Evolutionary conservation across 2,888 invertebrate species (phyloP), one percentile per base, ranked within the genome.

Genomic region (Eretmocerus hayati): DNA sequence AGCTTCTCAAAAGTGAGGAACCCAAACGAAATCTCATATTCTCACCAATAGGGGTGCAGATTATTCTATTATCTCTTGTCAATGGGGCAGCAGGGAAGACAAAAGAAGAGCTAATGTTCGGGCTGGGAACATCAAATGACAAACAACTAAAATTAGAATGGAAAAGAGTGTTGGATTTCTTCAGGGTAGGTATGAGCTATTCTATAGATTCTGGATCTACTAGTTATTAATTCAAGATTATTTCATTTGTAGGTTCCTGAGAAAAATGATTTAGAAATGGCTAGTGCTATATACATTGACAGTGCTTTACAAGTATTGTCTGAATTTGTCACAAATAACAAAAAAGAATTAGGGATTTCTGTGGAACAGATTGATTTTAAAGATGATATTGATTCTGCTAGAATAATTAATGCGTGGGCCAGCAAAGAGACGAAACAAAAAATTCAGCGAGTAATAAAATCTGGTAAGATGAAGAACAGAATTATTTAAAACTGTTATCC

Each of bases 361-460:
- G 76, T 84, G 13, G 76, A 83, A 59, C 74, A 75, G 44, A 55
- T 87, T 0, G 67, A 87, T 63, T 90, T 90, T 62, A 59, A 52
- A 0, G 67, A 75, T 4, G 65, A 58, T 2, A 69, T 65, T 5
- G 76, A 77, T 1, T 55, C 71, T 1, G 66, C 72, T 2, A 52
- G 67, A 1, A 66, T 65, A 3, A 91, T 96, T 39, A 96, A 96
- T 65, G 58, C 68, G 39, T 93, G 92, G 89, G 87, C 81, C 15
- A 83, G 84, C 62, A 66, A 77, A 11, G 79, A 87, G 64, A 96
- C 95, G 0, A 82, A 86, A 43, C 72, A 84, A 11, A 89, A 85
- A 69, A 94, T 96, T 50, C 80, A 81, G 53, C 75, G 91, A 61
- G 74, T 95, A 2, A 72, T 96, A 39, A 69, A 77, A 4, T 22